Conservation (phyloP, 2,888 invertebrate species). For the Drepana falcataria region DNA sequence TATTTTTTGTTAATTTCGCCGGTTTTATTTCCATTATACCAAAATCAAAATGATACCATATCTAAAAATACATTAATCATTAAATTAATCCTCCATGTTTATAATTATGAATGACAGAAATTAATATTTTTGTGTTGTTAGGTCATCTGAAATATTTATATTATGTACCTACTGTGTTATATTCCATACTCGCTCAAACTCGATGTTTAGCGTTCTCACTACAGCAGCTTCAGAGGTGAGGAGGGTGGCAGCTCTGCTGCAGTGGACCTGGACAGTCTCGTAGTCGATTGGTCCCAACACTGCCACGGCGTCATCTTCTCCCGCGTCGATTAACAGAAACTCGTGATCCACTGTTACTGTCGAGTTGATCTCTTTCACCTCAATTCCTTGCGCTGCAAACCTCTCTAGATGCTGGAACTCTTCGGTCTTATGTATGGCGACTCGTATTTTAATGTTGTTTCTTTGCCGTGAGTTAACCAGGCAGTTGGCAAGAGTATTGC, state of each 20-base stretch:
- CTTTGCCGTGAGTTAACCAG: conserved; percentile 36
- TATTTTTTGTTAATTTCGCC: conserved; percentile 60
- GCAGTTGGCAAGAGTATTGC: conserved; percentile 41
- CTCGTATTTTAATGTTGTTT: conserved; percentile 36
- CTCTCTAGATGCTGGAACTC: conserved; percentile 27
- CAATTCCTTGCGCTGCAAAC: conserved; percentile 38
- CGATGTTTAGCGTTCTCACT: conserved; percentile 34
- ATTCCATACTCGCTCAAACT: conserved; percentile 56
- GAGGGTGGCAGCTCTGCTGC: conserved; percentile 41
- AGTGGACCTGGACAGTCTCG: conserved; percentile 35
- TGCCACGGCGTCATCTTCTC: conserved; percentile 36
- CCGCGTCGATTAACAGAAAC: conserved; percentile 49
- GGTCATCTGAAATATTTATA: conserved; percentile 2
- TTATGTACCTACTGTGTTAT: no score
- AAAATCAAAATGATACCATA: conserved; percentile 9
- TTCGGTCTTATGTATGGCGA: conserved; percentile 41
- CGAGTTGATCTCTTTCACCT: conserved; percentile 42
- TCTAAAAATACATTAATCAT: conserved; percentile 4
- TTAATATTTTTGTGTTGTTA: no score
- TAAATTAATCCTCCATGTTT: conserved; percentile 1
- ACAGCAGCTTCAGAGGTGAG: conserved; percentile 43
- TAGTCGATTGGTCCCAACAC: conserved; percentile 50
- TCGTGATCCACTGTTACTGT: conserved; percentile 44
- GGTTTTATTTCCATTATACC: conserved; percentile 43
- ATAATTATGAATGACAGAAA: conserved; percentile 3